Evolutionary conservation across 2,113 vertebrate genomes (phyloP), one percentile per base, ranked within the genome.

Genomic region (Erpornis zantholeuca): DNA sequence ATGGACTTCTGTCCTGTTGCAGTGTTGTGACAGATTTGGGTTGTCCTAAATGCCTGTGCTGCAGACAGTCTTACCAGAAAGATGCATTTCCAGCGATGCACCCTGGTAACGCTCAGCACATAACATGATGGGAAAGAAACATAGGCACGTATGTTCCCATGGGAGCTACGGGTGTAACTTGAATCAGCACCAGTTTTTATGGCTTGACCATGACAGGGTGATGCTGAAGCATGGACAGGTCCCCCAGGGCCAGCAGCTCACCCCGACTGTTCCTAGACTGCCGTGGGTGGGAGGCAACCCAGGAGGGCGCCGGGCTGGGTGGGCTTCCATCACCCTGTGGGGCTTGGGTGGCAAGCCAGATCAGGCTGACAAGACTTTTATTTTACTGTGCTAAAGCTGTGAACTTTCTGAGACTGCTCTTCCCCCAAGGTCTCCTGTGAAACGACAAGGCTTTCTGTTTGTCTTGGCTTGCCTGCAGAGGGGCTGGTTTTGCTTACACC

Each of bases 301-400:
- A 3, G 11, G 25, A 70, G 17, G 24, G 31, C 0, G 0, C 24
- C 0, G 0, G 49, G 49, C n/a, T 82, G 69, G 73, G 84, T 84
- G 73, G 70, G 44, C 61, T 85, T 72, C 73, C 18, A 6, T 68
- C 12, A 2, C 33, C 65, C 69, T 53, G 6, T 20, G 35, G 69
- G 45, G 42, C 70, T 38, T 3, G 64, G 27, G 47, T 83, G 80
- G 33, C 0, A 2, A 95, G 73, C 11, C 53, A 65, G 53, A 86
- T 10, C 63, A 77, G 56, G 76, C 72, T 90, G 80, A 76, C 1
- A 25, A 80, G 40, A 42, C 18, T 77, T 68, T 52, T 33, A 66
- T 90, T 93, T 73, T 59, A 50, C 21, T 0, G 2, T 4, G 3
- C 35, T 59, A 59, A 77, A 81, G 65, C 61, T 71, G 64, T 92